phyloP scores from a whole-genome alignment of 2,888 invertebrate genomes.

The Carterocephalus palaemon region DNA sequence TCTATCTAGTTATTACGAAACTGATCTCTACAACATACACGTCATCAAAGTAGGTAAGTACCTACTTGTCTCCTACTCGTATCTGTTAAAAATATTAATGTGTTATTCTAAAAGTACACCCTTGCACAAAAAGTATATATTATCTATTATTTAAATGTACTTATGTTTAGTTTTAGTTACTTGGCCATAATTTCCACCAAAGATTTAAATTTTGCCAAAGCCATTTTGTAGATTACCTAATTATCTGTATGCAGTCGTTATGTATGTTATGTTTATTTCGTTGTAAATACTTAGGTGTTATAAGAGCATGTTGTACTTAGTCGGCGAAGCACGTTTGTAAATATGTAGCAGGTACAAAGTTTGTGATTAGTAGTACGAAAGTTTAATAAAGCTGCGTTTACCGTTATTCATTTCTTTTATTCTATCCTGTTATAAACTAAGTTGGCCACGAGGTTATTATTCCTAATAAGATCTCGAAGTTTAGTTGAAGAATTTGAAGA shows the following conservation, averaged over 20 bases:
- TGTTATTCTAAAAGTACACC: too few species aligned
- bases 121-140: too few species aligned
- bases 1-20: too few species aligned
- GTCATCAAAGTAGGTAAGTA: too few species aligned
- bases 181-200: constrained; percentile 40
- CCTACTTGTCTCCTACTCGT: too few species aligned
- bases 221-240: constrained; percentile 30
- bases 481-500: too few species aligned
- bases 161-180: not conserved
- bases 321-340: constrained; percentile 65
- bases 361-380: constrained; percentile 42
- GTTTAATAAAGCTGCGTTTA: constrained; percentile 56
- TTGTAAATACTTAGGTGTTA: constrained; percentile 63
- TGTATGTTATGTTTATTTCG: constrained; percentile 35
- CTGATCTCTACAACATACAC: too few species aligned
- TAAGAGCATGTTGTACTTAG: constrained; percentile 47
- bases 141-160: too few species aligned
- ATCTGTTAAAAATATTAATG: too few species aligned
- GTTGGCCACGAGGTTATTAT: too few species aligned
- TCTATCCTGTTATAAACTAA: not conserved
- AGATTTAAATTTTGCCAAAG: constrained; percentile 32
- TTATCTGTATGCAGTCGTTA: constrained; percentile 26
- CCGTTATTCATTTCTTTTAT: constrained; percentile 10
- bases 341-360: constrained; percentile 69
- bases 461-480: too few species aligned